Conservation (phyloP, 2,888 invertebrate species). For the Caprella mutica region DNA sequence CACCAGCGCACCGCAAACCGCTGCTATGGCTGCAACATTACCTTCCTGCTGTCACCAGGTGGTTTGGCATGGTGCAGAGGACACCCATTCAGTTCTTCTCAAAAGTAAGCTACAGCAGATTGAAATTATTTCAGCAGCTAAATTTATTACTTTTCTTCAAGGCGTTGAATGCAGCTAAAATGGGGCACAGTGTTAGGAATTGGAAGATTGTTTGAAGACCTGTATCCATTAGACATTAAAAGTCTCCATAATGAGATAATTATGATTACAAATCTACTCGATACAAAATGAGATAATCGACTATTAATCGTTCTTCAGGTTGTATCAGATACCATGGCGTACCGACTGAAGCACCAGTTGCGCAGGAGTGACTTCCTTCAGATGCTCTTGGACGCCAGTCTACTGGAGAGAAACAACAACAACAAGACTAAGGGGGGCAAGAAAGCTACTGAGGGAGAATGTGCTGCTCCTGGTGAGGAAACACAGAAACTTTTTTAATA, state of each 20-base stretch:
- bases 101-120: conserved; percentile 16
- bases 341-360: conserved; percentile 20
- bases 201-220: no score
- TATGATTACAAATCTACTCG: no score
- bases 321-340: conserved; percentile 30
- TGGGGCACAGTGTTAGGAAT: neutral
- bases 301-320: no score
- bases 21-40: conserved; percentile 29
- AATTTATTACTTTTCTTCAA: neutral
- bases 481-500: no score
- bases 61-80: conserved; percentile 20
- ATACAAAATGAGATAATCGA: no score
- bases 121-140: neutral
- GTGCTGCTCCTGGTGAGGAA: no score
- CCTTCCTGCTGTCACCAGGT: conserved; percentile 25
- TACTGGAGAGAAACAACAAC: conserved; percentile 24
- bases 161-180: neutral
- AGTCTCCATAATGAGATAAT: no score
- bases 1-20: conserved; percentile 23
- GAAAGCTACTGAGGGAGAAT: no score
- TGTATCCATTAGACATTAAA: no score
- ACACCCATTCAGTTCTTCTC: conserved; percentile 31
- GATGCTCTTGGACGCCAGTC: conserved; percentile 26
- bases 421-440: no score
- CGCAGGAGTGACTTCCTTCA: conserved; percentile 31